phyloP scores from a whole-genome alignment of 2,888 invertebrate genomes.

The Tryphoninae sp. region DNA sequence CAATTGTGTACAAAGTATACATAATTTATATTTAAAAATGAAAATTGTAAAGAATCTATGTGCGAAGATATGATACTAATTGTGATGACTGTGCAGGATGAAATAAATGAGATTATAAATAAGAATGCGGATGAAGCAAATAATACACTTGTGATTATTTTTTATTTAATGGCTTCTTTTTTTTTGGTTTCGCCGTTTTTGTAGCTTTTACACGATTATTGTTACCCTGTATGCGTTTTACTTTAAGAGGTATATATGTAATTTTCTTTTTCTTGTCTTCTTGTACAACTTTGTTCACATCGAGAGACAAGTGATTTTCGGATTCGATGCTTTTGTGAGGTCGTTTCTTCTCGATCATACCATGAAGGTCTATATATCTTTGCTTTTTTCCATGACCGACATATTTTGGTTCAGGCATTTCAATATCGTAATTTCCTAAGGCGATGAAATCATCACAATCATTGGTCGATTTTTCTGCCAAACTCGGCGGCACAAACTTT shows the following conservation, averaged over 20 bases:
- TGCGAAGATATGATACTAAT: constrained; percentile 29
- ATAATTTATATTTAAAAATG: constrained; percentile 42
- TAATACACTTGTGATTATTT: constrained; percentile 37
- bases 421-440: constrained; percentile 64
- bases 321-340: constrained; percentile 1
- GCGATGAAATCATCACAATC: constrained; percentile 72
- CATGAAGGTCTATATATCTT: constrained; percentile 65
- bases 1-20: constrained; percentile 53
- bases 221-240: constrained; percentile 76
- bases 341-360: constrained; percentile 27
- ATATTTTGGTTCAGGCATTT: constrained; percentile 39
- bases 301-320: constrained; percentile 6
- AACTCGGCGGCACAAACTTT: constrained; percentile 72
- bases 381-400: constrained; percentile 17
- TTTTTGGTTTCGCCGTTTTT: constrained; percentile 70
- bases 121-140: constrained; percentile 21
- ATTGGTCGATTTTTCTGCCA: constrained; percentile 1
- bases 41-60: constrained; percentile 39
- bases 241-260: constrained; percentile 75
- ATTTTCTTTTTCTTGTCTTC: constrained; percentile 29
- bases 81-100: constrained; percentile 33
- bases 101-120: constrained; percentile 44
- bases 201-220: constrained; percentile 75
- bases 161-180: constrained; percentile 65
- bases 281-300: constrained; percentile 24